These are phyloP conservation scores for Gopherus flavomarginatus DNA, from an alignment of 2,113 vertebrate species.

Conservation along the genomic window DNA sequence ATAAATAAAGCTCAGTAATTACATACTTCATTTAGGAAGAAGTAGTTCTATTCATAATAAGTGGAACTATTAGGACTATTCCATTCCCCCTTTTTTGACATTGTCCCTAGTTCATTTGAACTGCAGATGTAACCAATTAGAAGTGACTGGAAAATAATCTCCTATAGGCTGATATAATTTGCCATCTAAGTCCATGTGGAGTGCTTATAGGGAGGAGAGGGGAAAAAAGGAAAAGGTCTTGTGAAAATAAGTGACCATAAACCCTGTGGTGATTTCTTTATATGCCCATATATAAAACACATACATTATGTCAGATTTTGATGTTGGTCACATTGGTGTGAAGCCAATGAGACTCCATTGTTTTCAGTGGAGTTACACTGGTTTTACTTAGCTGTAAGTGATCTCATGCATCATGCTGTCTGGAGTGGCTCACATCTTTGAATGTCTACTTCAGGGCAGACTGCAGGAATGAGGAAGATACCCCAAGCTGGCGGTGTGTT, in stretches of 20 bases:
- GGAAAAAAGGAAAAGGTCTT: not conserved
- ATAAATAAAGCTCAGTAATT: conserved; percentile 69
- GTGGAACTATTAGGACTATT: conserved; percentile 42
- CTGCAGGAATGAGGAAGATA: no score
- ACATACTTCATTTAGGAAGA: conserved; percentile 62
- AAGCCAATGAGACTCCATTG: not conserved
- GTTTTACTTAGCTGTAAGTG: not conserved
- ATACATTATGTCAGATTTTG: not conserved
- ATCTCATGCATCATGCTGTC: not conserved
- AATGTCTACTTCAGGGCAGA: no score
- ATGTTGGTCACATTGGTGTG: not conserved
- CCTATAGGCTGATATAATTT: not conserved
- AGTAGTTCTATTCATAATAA: conserved; percentile 41
- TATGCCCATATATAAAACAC: not conserved
- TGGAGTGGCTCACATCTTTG: no score
- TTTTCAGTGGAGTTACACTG: not conserved
- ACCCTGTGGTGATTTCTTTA: not conserved
- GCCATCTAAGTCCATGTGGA: not conserved
- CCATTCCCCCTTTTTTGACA: not conserved
- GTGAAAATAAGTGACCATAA: not conserved
- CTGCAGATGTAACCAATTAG: not conserved
- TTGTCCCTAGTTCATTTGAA: conserved; percentile 25
- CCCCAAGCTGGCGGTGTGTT: no score
- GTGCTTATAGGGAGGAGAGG: not conserved
- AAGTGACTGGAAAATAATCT: not conserved